These are phyloP conservation scores for Bagarius yarrelli DNA, from an alignment of 2,113 vertebrate genomes.

Conservation along the genomic window DNA sequence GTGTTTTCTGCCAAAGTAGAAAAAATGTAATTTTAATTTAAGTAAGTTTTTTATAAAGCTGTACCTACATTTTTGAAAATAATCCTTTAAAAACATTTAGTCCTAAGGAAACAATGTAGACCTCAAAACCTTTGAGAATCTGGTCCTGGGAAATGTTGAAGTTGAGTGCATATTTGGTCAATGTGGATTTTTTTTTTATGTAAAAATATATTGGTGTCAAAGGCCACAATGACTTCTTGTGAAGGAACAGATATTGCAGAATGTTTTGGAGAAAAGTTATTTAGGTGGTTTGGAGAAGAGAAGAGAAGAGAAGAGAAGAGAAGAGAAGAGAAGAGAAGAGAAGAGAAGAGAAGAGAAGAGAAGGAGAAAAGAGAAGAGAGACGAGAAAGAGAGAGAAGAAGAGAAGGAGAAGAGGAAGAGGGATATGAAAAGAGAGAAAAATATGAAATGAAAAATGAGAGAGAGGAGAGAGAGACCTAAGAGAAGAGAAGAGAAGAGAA, in stretches of 20 bases:
- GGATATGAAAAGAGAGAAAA: no score
- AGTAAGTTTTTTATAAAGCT: background rate
- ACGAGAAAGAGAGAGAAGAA: no score
- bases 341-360: background rate
- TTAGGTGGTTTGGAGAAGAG: conserved; percentile 24
- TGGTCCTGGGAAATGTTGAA: conserved; percentile 5
- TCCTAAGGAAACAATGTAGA: background rate
- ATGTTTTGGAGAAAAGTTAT: background rate
- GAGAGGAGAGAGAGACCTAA: no score
- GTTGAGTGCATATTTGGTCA: conserved; percentile 6
- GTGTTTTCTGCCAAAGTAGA: background rate
- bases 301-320: background rate
- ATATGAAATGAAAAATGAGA: no score
- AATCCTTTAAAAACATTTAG: background rate
- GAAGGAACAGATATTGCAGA: conserved; percentile 1
- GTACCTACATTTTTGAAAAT: background rate
- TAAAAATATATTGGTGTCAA: conserved; percentile 4
- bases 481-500: no score
- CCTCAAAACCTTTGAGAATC: background rate
- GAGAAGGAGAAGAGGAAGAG: no score
- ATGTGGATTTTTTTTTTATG: conserved; percentile 9
- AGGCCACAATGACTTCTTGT: conserved; percentile 15
- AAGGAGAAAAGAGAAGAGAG: background rate
- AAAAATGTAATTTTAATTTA: background rate
- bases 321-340: background rate